Base-by-base conservation (phyloP, 2,888 invertebrate species). In the Sturmia bella region DNA sequence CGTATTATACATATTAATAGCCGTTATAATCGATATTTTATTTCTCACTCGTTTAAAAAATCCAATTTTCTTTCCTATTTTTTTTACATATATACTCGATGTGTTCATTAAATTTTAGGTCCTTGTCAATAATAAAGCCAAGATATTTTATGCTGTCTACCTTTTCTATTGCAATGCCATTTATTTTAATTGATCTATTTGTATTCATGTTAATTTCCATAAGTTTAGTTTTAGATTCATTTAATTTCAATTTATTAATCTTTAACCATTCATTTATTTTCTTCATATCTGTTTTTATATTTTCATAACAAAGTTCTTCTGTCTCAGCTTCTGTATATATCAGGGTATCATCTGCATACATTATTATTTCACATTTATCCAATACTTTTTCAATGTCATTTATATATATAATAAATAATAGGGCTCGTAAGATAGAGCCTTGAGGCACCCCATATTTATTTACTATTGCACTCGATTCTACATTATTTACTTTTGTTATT, bases 161-260 rank as follows among this genome's bases (percentile, higher is more conserved):
- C 19, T 48, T 48, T 17, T 48, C 19, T 48, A 48, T 48, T 7
- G 1, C 2, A 2, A 1, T 11, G 11, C 19, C 19, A 9, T 48
- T 48, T 19, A 48, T 48, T 17, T 17, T 48, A 7, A 45, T 5
- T 15, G 7, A 0, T 15, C 2, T 15, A 15, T 45, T 7, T n/a
- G 17, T 1, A 3, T 27, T n/a, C 52, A 52, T 52, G 15, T 27
- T 27, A 7, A 27, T n/a, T 52, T 27, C 52, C 27, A 19, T 52
- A 27, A 50, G 0, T 52, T 52, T 27, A 1, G 52, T 27, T n/a
- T 52, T 52, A 0, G 7, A 27, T 27, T 52, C 27, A n/a, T 52
- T 52, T 52, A 52, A 27, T 52, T 52, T 27, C 11, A 52, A 27
- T n/a, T 52, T 27, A 5, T 52, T 52, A n/a, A 52, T 52, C n/a